A percentile compares a stretch with the other conserved stretches of the same genome.
Conservation (phyloP, 2,113 vertebrate genomes). For the Dasypus novemcinctus region DNA sequence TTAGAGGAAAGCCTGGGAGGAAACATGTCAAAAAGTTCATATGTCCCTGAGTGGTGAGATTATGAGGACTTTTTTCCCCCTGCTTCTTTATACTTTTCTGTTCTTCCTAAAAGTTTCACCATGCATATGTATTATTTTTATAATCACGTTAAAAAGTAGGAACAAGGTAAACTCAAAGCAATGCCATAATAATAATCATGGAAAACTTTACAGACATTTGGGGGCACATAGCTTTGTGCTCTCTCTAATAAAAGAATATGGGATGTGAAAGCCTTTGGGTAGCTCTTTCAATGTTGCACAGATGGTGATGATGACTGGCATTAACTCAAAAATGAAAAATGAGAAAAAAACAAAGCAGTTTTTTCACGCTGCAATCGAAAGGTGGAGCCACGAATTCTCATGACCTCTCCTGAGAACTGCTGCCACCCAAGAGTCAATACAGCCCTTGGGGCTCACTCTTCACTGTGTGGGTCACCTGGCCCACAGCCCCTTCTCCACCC, state of each 20-base stretch:
- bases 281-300: neutral
- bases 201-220: neutral
- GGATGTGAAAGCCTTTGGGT: neutral
- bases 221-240: neutral
- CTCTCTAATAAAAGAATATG: neutral
- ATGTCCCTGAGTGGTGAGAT: neutral
- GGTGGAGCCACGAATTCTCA: rapidly evolving
- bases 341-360: neutral
- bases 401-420: neutral
- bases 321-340: neutral
- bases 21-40: neutral
- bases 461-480: neutral
- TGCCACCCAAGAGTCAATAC: neutral
- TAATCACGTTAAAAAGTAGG: neutral
- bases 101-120: neutral
- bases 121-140: neutral
- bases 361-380: neutral
- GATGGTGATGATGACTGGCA: neutral
- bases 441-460: neutral
- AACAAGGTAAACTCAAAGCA: neutral
- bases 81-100: neutral
- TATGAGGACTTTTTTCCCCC: neutral
- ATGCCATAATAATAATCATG: neutral
- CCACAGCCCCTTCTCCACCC: no score
- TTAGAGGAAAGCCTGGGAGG: neutral